These are phyloP conservation scores for Asarcornis scutulata DNA, from an alignment of 2,113 vertebrate species.

Conservation along the genomic window DNA sequence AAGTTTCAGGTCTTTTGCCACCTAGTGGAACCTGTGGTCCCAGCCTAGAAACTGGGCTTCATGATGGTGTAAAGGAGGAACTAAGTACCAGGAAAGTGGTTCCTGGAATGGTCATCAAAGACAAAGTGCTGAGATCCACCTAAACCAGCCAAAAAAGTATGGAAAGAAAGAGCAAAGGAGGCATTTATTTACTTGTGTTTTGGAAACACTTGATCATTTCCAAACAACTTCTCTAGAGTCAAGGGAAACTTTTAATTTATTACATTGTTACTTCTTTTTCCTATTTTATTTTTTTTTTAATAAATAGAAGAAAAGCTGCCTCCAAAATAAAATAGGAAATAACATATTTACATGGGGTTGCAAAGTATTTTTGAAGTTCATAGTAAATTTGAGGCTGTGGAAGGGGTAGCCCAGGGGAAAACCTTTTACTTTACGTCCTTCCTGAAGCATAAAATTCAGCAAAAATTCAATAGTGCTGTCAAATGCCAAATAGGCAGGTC, in stretches of 20 bases:
- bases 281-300: neutral
- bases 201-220: neutral
- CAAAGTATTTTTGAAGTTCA: slow-evolving; percentile 48
- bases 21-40: neutral
- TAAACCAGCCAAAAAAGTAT: neutral
- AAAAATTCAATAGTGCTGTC: slow-evolving; percentile 65
- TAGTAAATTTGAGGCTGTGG: slow-evolving; percentile 42
- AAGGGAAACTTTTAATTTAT: neutral
- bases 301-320: neutral
- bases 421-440: slow-evolving; percentile 60
- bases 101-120: neutral
- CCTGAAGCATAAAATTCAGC: slow-evolving; percentile 68
- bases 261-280: neutral
- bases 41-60: neutral
- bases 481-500: slow-evolving; percentile 61
- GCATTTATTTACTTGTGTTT: neutral
- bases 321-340: neutral
- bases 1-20: neutral
- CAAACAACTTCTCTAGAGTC: neutral
- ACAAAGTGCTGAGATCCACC: neutral
- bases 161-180: neutral
- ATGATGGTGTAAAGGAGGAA: neutral
- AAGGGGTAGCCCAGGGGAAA: slow-evolving; percentile 29
- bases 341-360: slow-evolving; percentile 29
- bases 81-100: neutral